Percentiles rank a stretch among this genome's conserved stretches.
Conservation (phyloP, 2,113 vertebrate species). For the Rhagologus leucostigma region DNA sequence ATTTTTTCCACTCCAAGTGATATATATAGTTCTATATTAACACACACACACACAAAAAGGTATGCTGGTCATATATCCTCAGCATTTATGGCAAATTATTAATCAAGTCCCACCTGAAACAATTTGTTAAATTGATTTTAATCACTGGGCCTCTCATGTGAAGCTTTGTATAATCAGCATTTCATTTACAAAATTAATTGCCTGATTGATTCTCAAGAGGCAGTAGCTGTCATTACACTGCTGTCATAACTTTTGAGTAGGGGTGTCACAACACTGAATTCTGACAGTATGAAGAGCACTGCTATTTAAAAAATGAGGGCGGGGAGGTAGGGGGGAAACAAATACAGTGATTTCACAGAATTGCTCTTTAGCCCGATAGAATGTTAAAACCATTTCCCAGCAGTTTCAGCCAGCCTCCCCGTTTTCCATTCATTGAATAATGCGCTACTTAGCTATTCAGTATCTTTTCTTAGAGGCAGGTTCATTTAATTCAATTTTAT, state of each 20-base stretch:
- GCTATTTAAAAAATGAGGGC: conserved; percentile 75
- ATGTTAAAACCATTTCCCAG: conserved; percentile 12
- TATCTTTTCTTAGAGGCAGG: conserved; percentile 51
- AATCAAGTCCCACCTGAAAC: conserved; percentile 88
- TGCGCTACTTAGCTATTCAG: conserved; percentile 4
- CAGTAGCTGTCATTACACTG: conserved; percentile 79
- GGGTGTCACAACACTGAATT: conserved; percentile 81
- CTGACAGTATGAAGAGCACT: conserved; percentile 74
- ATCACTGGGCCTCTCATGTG: conserved; percentile 85
- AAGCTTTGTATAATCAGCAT: conserved; percentile 88
- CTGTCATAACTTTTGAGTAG: conserved; percentile 83
- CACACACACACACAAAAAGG: conserved; percentile 18
- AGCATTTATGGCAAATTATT: conserved; percentile 81
- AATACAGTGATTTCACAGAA: conserved; percentile 52
- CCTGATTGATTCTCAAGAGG: conserved; percentile 85
- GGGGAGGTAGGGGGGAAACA: conserved; percentile 62
- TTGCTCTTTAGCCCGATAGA: conserved; percentile 24
- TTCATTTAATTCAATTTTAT: conserved; percentile 68
- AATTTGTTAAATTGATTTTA: conserved; percentile 88
- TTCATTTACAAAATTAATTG: conserved; percentile 89
- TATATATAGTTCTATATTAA: conserved; percentile 42
- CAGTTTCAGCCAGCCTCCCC: not conserved
- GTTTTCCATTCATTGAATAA: conserved; percentile 49
- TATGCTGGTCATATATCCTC: conserved; percentile 77
- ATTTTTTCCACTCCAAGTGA: not conserved